phyloP scores from a whole-genome alignment of 2,888 invertebrate genomes.

The Hemithea aestivaria region DNA sequence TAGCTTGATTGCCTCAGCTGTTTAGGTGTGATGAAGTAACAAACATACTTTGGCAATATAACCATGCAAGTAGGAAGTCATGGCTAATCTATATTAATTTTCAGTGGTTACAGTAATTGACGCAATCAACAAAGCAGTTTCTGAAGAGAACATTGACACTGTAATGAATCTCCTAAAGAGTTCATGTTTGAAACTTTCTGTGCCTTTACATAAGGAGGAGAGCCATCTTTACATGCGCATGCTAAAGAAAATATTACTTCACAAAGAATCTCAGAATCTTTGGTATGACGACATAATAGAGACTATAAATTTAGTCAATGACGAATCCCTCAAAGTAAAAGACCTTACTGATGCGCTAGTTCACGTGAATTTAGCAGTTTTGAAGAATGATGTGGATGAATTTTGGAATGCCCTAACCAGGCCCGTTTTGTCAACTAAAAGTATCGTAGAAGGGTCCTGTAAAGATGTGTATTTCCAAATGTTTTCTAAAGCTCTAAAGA shows the following conservation, averaged over 20 bases:
- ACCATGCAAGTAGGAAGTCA: no score
- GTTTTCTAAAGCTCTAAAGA: constrained; percentile 66
- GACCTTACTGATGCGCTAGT: constrained; percentile 64
- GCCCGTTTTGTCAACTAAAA: constrained; percentile 43
- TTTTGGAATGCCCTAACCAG: constrained; percentile 58
- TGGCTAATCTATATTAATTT: constrained; percentile 35
- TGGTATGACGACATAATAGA: constrained; percentile 80
- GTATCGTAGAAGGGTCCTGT: constrained; percentile 52
- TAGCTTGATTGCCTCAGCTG: no score
- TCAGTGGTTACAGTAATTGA: constrained; percentile 78
- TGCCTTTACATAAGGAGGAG: constrained; percentile 66
- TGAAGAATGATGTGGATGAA: constrained; percentile 59
- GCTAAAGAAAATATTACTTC: constrained; percentile 68
- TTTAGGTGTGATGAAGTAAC: no score
- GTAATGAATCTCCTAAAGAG: constrained; percentile 71
- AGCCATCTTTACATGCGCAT: constrained; percentile 73
- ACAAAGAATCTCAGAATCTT: constrained; percentile 76
- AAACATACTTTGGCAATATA: no score
- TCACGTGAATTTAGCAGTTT: constrained; percentile 60
- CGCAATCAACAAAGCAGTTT: constrained; percentile 80
- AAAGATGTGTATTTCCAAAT: constrained; percentile 69
- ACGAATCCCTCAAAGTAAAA: constrained; percentile 72
- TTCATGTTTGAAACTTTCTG: constrained; percentile 63
- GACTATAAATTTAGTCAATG: constrained; percentile 64
- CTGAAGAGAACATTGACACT: constrained; percentile 67